Base-by-base conservation (phyloP, 2,888 invertebrate genomes). In the Hedya salicella region DNA sequence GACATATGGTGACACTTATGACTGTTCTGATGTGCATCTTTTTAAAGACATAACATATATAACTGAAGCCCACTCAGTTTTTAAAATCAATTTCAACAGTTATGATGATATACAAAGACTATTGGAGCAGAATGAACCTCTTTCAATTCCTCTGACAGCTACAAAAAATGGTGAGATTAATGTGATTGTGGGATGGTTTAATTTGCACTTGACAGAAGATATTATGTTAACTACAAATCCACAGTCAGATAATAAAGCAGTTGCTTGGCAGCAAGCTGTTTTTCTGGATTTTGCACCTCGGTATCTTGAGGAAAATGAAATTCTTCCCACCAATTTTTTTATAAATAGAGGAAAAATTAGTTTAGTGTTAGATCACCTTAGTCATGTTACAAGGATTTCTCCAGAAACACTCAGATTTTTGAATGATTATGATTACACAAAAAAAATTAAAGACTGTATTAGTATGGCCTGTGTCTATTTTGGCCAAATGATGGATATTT, bases 241-340 rank as follows among this genome's bases (percentile, higher is more conserved):
- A 1, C 87, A 80, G 63, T 84, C 87, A 30, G 81, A 83, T 5
- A 75, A 82, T 1, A 82, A 88, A 70, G 88, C 92, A 3, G 89
- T 93, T 69, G 96, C 96, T 74, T 97, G 97, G 97, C 96, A 97
- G 78, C 96, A 96, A 79, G 96, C 96, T 6, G 89, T 97, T 42
- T 96, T 95, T 79, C 95, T 94, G 82, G 85, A 94, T 67, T 84
- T 88, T 56, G 76, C 91, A 70, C 91, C 94, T 32, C 80, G 69
- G 67, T 53, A 63, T 59, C 78, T 87, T 1, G 69, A 78, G 57
- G 68, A 82, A 68, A 79, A 86, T 70, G 80, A 88, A 44, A 75
- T 73, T 19, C 67, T 92, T 60, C 74, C 80, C 67, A 68, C 88
- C 62, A 73, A 86, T 67, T 82, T 93, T 72, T 78, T 85, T 48